phyloP scores from a whole-genome alignment of 2,113 vertebrate genomes.

The Cettia cetti region DNA sequence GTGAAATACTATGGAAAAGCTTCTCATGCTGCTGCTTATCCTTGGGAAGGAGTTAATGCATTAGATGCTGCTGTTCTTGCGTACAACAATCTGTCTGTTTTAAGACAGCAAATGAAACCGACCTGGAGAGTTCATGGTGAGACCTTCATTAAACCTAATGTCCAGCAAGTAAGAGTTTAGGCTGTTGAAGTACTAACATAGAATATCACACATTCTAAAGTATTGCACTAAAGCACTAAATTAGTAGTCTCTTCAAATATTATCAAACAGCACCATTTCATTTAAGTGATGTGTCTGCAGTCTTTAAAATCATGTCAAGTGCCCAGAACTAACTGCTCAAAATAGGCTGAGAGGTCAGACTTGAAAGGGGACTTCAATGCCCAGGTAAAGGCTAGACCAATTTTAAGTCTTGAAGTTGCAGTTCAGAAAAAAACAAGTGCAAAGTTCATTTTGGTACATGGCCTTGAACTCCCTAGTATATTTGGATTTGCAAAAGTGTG shows the following conservation, averaged over 20 bases:
- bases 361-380: not conserved
- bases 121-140: conserved; percentile 88
- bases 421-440: not conserved
- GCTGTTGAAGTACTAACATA: conserved; percentile 34
- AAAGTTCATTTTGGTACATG: not conserved
- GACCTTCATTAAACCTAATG: conserved; percentile 53
- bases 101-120: conserved; percentile 90
- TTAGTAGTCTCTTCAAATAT: not conserved
- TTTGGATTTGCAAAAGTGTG: not conserved
- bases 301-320: not conserved
- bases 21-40: conserved; percentile 85
- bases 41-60: conserved; percentile 90
- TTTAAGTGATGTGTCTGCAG: not conserved
- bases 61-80: conserved; percentile 90
- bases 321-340: not conserved
- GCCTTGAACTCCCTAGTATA: not conserved
- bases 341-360: not conserved
- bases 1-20: conserved; percentile 89
- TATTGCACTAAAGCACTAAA: not conserved
- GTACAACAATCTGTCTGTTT: conserved; percentile 86
- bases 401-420: not conserved
- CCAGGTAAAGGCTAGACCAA: not conserved
- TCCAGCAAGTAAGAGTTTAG: conserved; percentile 32
- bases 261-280: not conserved
- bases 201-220: not conserved